Evolutionary conservation across 2,888 invertebrate genomes (phyloP).

Genomic region (Agrotis exclamationis): DNA sequence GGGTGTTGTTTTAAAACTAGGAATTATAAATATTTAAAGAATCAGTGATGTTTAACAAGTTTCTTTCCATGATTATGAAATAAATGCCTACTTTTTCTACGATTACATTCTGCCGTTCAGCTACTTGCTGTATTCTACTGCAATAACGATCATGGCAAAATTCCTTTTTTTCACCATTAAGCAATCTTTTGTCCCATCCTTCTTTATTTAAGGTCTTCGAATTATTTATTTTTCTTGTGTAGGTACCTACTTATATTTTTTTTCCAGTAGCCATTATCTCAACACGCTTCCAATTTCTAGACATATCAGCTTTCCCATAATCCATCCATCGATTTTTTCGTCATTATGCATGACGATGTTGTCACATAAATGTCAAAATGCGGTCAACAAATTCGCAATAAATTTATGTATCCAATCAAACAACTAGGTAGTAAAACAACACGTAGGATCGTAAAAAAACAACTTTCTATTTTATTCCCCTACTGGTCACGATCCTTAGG

Average conservation of each 20-base stretch:
- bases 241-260: too few species aligned
- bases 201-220: neutral
- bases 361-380: neutral
- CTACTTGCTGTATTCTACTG: too few species aligned
- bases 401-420: constrained; percentile 8
- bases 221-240: neutral
- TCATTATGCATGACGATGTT: neutral
- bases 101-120: too few species aligned
- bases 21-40: constrained; percentile 57
- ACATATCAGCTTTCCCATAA: neutral
- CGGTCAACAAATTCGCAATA: constrained; percentile 8
- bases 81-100: neutral
- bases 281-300: neutral
- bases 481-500: constrained; percentile 29
- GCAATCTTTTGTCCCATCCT: neutral
- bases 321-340: neutral
- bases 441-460: constrained; percentile 2
- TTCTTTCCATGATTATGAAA: constrained; percentile 8
- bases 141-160: too few species aligned
- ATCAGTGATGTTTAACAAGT: constrained; percentile 29
- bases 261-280: neutral
- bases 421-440: neutral
- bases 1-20: constrained; percentile 74
- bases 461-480: constrained; percentile 37
- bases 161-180: too few species aligned